Evolutionary conservation across 1,140 invertebrate genomes (phyloP), one percentile per base, ranked within the genome.

Genomic region (Aleiodes sp.): DNA sequence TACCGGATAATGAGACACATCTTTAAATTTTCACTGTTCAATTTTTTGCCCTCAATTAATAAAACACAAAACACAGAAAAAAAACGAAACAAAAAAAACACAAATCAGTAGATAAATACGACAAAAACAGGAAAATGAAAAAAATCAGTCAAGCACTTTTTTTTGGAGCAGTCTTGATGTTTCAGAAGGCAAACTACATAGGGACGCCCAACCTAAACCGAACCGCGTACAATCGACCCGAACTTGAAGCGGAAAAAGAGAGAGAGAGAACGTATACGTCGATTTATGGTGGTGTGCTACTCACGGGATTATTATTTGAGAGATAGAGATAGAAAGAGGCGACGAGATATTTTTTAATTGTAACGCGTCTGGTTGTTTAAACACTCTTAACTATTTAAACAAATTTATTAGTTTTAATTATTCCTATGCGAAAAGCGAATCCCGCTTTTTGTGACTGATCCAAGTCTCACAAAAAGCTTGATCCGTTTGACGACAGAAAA

Each of bases 341-440:
- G 6, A n/a, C n/a, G n/a, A n/a, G n/a, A n/a, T n/a, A n/a, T n/a
- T n/a, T n/a, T n/a, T n/a, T n/a, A n/a, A n/a, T n/a, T n/a, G n/a
- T n/a, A n/a, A n/a, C 39, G 39, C 19, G 39, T 16, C 39, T 1
- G 12, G 14, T 2, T 43, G 6, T 16, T 8, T 16, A 16, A n/a
- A 43, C n/a, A 16, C 19, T 16, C 6, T 16, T 8, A 43, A 43
- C 39, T 43, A 16, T 43, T 16, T 43, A 16, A 16, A 52, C 46
- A 24, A 8, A 43, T 2, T 14, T 10, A 10, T 26, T 6, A 26
- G 21, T 24, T 12, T 24, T 19, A 52, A 52, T 83, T 64, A 60
- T 83, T 85, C 81, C 83, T 84, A 83, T 81, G 75, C 84, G 84
- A 86, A 86, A 86, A 85, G 84, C 83, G 84, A 86, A 86, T 85